phyloP scores from a whole-genome alignment of 1,140 invertebrate species.

The Sinella curviseta region DNA sequence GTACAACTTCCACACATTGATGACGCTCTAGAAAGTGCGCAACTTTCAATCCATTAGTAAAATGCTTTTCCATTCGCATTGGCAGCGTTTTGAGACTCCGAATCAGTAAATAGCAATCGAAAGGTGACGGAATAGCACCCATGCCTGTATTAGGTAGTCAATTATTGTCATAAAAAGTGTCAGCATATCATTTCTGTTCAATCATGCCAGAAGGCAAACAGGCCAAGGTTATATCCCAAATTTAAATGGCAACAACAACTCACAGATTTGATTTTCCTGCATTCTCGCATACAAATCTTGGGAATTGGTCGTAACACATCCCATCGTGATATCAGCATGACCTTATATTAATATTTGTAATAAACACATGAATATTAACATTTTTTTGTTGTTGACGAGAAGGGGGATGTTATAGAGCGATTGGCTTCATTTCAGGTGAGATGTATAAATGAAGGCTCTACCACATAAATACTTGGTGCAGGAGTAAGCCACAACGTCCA shows the following conservation, averaged over 20 bases:
- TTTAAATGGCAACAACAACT: constrained; percentile 26
- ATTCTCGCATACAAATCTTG: constrained; percentile 58
- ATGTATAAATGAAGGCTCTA: not conserved
- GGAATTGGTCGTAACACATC: constrained; percentile 59
- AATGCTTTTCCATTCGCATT: constrained; percentile 65
- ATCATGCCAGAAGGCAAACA: too few relatives aligned
- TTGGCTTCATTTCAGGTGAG: too few relatives aligned
- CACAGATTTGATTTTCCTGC: constrained; percentile 64
- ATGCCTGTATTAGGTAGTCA: constrained; percentile 51
- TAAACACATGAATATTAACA: too few relatives aligned
- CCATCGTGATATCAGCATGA: constrained; percentile 70
- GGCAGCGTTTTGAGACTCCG: constrained; percentile 66
- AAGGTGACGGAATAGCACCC: constrained; percentile 66
- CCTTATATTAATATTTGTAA: constrained; percentile 51
- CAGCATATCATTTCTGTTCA: too few relatives aligned
- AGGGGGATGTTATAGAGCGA: too few relatives aligned
- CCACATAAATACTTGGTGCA: constrained; percentile 70
- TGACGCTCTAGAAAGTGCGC: constrained; percentile 64
- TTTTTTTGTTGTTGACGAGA: too few relatives aligned
- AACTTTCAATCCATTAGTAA: constrained; percentile 62
- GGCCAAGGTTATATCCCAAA: not conserved
- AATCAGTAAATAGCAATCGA: constrained; percentile 67
- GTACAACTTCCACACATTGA: constrained; percentile 60
- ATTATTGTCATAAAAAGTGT: too few relatives aligned
- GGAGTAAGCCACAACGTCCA: constrained; percentile 67